phyloP scores from a whole-genome alignment of 2,113 vertebrate species.

The Phaethornis superciliosus region DNA sequence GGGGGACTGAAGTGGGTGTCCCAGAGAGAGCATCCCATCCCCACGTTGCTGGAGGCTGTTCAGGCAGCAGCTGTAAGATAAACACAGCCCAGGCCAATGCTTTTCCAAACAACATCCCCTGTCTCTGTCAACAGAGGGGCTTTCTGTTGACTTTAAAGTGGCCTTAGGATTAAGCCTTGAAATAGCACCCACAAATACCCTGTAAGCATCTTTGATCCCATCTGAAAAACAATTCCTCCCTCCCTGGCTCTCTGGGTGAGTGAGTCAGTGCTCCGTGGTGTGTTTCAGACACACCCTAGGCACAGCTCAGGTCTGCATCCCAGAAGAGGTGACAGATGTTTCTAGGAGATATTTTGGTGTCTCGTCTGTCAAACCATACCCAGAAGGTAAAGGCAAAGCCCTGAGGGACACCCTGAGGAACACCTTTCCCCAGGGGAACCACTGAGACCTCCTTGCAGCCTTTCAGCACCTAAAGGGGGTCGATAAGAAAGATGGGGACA shows the following conservation, averaged over 20 bases:
- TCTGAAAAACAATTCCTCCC: not conserved
- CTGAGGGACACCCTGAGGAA: not conserved
- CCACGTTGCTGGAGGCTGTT: not conserved
- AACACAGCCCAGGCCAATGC: not conserved
- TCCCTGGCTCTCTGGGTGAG: not conserved
- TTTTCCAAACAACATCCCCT: fast-evolving
- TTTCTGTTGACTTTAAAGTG: not conserved
- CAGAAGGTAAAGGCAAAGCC: not conserved
- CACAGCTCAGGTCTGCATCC: not conserved
- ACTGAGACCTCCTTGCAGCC: too few relatives aligned
- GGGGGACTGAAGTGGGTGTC: fast-evolving
- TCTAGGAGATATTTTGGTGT: not conserved
- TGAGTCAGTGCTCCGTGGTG: not conserved
- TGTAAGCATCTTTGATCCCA: not conserved
- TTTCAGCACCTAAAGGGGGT: too few relatives aligned
- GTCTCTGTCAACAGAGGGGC: not conserved
- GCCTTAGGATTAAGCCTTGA: not conserved
- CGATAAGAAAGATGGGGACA: too few relatives aligned
- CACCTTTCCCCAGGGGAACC: fast-evolving
- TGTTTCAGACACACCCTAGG: not conserved
- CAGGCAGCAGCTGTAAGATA: not conserved
- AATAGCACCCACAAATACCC: not conserved
- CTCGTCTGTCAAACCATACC: not conserved
- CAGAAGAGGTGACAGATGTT: not conserved
- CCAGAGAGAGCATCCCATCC: not conserved